Percentiles rank a stretch among this genome's conserved stretches.
Conservation (phyloP, 2,797 vertebrate species). For the Gallinago nigripennis region DNA sequence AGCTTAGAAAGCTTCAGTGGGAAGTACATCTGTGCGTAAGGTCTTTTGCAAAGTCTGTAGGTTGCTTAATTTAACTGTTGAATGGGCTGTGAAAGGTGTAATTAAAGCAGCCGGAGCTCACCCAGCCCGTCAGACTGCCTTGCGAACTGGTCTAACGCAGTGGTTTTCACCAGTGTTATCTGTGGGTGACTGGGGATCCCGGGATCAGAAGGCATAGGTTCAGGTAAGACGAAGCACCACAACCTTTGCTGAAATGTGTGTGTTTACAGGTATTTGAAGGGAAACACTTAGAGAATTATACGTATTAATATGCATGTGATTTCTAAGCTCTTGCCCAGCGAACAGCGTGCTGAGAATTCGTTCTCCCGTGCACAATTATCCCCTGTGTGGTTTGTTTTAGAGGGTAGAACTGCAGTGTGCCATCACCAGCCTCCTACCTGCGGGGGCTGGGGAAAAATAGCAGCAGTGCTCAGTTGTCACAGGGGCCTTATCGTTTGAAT, state of each 20-base stretch:
- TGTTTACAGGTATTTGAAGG: background rate
- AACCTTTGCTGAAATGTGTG: background rate
- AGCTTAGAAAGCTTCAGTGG: background rate
- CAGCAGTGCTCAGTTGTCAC: background rate
- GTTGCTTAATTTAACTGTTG: slow-evolving; percentile 25
- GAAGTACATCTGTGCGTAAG: background rate
- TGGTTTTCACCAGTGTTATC: background rate
- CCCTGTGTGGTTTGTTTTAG: background rate
- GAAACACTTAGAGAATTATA: background rate
- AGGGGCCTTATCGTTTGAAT: background rate
- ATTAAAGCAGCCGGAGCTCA: slow-evolving; percentile 2
- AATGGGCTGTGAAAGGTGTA: background rate
- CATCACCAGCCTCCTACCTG: background rate
- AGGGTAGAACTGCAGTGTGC: background rate
- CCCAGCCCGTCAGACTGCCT: background rate
- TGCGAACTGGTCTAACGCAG: background rate
- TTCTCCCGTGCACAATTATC: rapidly evolving
- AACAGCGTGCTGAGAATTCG: rapidly evolving
- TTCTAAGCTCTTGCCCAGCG: background rate
- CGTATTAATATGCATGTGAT: background rate
- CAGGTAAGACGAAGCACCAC: background rate
- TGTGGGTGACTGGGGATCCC: background rate
- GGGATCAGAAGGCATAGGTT: background rate
- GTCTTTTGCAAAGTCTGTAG: background rate
- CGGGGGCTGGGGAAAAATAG: background rate